Base-by-base conservation (phyloP, 2,113 vertebrate species). In the Festucalex cinctus region DNA sequence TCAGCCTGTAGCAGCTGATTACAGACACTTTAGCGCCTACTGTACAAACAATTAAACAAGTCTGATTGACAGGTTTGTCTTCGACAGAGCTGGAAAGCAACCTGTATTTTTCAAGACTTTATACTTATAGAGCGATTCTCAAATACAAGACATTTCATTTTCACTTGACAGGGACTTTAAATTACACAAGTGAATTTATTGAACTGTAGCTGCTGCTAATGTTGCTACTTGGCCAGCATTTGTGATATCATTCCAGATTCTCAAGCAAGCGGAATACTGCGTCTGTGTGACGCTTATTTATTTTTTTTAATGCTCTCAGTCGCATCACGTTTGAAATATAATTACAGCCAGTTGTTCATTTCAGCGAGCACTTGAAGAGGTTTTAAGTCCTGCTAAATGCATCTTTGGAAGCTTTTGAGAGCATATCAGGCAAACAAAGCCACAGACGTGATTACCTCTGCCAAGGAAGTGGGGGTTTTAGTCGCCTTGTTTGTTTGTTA, bases 191-290 rank as follows among this genome's bases (percentile, higher is more conserved):
- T 46, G 43, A 17, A 14, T 51, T 9, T 9, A 46, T 17, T 46
- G 4, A 2, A 51, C 44, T 46, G 44, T 20, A 5, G 17, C 51
- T 26, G 51, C 13, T 26, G 24, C 24, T 26, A 26, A 26, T 43
- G 64, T 62, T 65, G 70, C 77, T 73, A 70, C 69, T 69, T 64
- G 77, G 77, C 82, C 74, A 60, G 37, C 32, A 63, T 79, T 71
- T 73, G 65, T 26, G 66, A 73, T 37, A 70, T 32, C 37, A 17
- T 51, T 22, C 7, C 63, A 57, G 70, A 75, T 61, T 77, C 41
- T 77, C 51, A 48, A 73, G 69, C 51, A 68, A 66, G 71, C 74
- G 71, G 35, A 73, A 66, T 64, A 67, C 66, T 5, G 74, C 54
- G 53, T 46, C 66, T 5, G 74, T 49, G 53, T 46, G 54, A 48